Evolutionary conservation across 2,888 invertebrate genomes (phyloP), one percentile per base, ranked within the genome.

Genomic region (Villa cingulata): DNA sequence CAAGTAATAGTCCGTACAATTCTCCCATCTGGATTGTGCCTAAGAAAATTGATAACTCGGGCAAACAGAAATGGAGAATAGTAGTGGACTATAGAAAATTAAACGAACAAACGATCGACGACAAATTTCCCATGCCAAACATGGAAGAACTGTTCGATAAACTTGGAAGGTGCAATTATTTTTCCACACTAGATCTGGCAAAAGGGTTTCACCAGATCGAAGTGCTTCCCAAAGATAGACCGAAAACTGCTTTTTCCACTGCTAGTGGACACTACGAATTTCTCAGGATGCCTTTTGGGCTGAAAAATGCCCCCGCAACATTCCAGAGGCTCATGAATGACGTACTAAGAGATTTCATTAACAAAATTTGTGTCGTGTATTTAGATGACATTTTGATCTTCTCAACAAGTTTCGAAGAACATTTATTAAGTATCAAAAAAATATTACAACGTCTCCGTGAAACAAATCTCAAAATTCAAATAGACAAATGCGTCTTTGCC

Each of bases 261-360:
- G 45, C 52, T 32, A 38, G 45, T n/a, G 62, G 63, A 5, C 57
- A 62, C n/a, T 63, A 52, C 32, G 58, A 65, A 53, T 62, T 54
- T 47, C 7, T 38, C 10, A 41, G 43, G 4, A 48, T 46, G 45
- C 41, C 44, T 16, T 46, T 46, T 38, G 46, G 42, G 23, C 42
- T 46, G 18, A 46, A 46, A 32, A 37, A 27, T 18, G 41, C 43
- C 19, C 36, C 43, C 12, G 36, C 43, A 16, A 29, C 36, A 14
- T 43, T 43, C 6, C 43, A 43, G 37, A 6, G 34, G 1, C 34
- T 34, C 4, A 34, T 34, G 34, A 34, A 34, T 34, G 4, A 34
- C 15, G 34, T 34, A 6, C 12, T 34, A 2, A 34, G 15, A 34
- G 5, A 34, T 5, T 34, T 34, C 12, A 34, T 34, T 4, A 34